These are phyloP conservation scores for Caloenas nicobarica DNA, from an alignment of 2,113 vertebrate genomes.

Conservation along the genomic window DNA sequence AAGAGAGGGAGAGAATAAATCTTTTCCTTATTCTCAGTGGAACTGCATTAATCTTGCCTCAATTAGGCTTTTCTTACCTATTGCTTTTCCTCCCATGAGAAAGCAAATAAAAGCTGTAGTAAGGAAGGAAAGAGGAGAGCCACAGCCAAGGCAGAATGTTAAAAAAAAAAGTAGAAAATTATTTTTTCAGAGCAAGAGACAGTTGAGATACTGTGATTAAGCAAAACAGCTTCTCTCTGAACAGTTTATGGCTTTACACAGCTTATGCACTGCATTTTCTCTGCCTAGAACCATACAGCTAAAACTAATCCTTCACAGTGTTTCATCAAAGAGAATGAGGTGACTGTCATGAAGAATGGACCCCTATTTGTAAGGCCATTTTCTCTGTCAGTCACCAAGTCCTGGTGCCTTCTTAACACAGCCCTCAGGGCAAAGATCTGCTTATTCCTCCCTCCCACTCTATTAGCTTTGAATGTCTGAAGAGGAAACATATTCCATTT, in stretches of 20 bases:
- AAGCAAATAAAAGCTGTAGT: background rate
- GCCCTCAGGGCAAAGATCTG: background rate
- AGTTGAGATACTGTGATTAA: background rate
- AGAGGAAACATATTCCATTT: background rate
- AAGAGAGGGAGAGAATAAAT: conserved; percentile 19
- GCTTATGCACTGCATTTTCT: background rate
- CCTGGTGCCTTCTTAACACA: background rate
- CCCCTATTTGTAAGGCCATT: background rate
- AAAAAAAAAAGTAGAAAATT: background rate
- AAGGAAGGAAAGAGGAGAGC: background rate
- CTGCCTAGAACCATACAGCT: background rate
- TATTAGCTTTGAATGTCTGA: background rate
- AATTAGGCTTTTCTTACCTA: conserved; percentile 45
- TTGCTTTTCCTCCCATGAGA: background rate
- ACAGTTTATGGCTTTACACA: background rate
- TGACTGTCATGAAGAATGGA: background rate
- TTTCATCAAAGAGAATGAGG: background rate
- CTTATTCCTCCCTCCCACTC: background rate
- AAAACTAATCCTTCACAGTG: background rate
- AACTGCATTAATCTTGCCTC: conserved; percentile 26
- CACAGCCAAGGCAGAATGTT: background rate
- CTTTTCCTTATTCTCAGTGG: background rate
- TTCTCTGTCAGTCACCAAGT: background rate
- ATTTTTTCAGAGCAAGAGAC: background rate
- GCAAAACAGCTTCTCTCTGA: background rate